phyloP scores from a whole-genome alignment of 2,113 vertebrate species.

The Cyanocitta stelleri region DNA sequence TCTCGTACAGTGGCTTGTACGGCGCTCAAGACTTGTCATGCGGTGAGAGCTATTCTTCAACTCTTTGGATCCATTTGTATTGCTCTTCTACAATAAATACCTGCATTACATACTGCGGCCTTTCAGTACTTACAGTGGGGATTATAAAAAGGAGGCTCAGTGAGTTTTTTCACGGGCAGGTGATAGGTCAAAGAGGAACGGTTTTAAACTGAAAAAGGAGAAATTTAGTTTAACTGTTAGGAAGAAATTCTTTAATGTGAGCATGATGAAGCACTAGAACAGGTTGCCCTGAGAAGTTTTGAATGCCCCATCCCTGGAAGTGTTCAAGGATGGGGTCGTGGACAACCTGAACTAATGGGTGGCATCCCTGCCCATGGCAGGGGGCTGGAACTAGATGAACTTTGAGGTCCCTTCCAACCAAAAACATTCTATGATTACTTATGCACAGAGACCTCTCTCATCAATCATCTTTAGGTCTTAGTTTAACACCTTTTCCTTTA shows the following conservation, averaged over 20 bases:
- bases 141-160: neutral
- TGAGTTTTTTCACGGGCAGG: neutral
- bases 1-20: neutral
- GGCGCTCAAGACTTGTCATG: fast-evolving
- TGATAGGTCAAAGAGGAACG: neutral
- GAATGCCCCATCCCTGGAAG: neutral
- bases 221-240: neutral
- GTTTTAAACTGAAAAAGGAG: neutral
- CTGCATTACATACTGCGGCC: neutral
- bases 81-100: neutral
- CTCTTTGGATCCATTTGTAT: fast-evolving
- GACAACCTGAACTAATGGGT: neutral
- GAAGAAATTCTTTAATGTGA: neutral
- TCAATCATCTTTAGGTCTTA: neutral
- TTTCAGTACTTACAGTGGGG: no score
- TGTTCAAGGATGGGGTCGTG: neutral
- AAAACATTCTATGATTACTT: neutral
- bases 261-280: neutral
- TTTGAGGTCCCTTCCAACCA: neutral
- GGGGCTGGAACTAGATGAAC: neutral
- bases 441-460: neutral
- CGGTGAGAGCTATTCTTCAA: neutral
- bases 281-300: neutral
- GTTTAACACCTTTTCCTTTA: neutral
- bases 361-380: neutral